A percentile compares a stretch with the other conserved stretches of the same genome.
These are phyloP conservation scores for Allygus modestus DNA, from an alignment of 2,888 invertebrate genomes.

Conservation along the genomic window DNA sequence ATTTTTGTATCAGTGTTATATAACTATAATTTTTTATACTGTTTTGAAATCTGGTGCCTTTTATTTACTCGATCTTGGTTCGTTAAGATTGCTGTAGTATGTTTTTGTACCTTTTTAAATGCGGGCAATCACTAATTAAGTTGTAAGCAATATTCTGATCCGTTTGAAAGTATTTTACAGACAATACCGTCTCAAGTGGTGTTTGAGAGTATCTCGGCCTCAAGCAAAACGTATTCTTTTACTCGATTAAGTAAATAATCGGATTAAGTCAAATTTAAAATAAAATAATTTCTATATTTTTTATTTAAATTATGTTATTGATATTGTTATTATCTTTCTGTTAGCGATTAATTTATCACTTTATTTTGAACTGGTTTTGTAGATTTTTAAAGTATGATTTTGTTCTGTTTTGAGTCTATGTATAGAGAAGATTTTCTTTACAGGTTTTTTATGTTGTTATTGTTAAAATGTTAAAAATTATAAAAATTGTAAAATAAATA, in stretches of 20 bases:
- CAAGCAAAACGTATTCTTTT: background rate
- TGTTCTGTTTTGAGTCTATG: slow-evolving; percentile 54
- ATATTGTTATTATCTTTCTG: slow-evolving; percentile 50
- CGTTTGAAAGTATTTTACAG: background rate
- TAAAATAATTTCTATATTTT: slow-evolving; percentile 22
- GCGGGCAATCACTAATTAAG: slow-evolving; percentile 1
- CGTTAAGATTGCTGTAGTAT: background rate
- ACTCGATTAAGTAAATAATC: slow-evolving; percentile 29
- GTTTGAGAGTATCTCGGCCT: slow-evolving; percentile 22
- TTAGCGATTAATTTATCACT: slow-evolving; percentile 27
- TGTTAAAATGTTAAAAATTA: slow-evolving; percentile 56
- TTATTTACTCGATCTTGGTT: slow-evolving; percentile 27
- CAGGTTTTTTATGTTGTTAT: slow-evolving; percentile 58
- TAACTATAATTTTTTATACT: slow-evolving; percentile 28
- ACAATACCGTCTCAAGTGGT: slow-evolving; percentile 18
- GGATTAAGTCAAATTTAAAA: slow-evolving; percentile 8
- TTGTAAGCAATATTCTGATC: slow-evolving; percentile 28
- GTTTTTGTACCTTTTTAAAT: background rate
- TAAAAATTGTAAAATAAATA: slow-evolving; percentile 57
- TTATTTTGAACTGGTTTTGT: slow-evolving; percentile 44
- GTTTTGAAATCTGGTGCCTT: slow-evolving; percentile 52
- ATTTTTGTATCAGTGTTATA: slow-evolving; percentile 18
- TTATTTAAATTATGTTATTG: slow-evolving; percentile 32
- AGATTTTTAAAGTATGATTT: slow-evolving; percentile 46
- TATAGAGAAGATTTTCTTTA: slow-evolving; percentile 53